A percentile compares a stretch with the other conserved stretches of the same genome.
phyloP scores from a whole-genome alignment of 2,888 invertebrate genomes.

The Timema podura region DNA sequence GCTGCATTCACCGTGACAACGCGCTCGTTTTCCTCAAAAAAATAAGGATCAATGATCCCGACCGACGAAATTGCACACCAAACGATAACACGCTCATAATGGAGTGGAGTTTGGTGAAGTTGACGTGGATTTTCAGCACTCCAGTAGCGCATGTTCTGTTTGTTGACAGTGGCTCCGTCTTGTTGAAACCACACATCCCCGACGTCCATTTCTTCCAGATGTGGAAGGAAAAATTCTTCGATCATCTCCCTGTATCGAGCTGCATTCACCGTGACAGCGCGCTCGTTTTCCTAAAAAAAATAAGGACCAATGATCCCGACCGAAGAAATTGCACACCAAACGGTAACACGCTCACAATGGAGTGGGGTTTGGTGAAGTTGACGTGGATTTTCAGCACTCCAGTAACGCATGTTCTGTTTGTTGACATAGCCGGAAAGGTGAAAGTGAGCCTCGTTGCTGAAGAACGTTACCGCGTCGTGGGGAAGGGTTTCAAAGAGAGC shows the following conservation, averaged over 20 bases:
- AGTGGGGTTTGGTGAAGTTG: slow-evolving; percentile 34
- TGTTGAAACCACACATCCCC: slow-evolving; percentile 24
- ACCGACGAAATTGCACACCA: slow-evolving; percentile 32
- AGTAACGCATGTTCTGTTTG: slow-evolving; percentile 43
- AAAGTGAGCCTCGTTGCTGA: slow-evolving; percentile 50
- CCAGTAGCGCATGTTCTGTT: slow-evolving; percentile 44
- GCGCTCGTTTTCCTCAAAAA: slow-evolving; percentile 36
- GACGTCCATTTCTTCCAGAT: slow-evolving; percentile 19
- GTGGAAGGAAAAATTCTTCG: slow-evolving; percentile 15
- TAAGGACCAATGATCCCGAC: slow-evolving; percentile 29
- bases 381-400: slow-evolving; percentile 32
- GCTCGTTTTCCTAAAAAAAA: slow-evolving; percentile 37
- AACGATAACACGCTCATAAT: slow-evolving; percentile 33
- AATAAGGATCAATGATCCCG: slow-evolving; percentile 33
- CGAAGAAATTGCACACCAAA: slow-evolving; percentile 33
- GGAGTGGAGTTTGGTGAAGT: slow-evolving; percentile 34
- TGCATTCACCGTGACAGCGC: slow-evolving; percentile 36
- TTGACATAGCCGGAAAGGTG: not conserved
- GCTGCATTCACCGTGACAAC: slow-evolving; percentile 36
- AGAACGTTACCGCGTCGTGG: slow-evolving; percentile 50
- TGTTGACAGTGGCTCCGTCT: slow-evolving; percentile 23
- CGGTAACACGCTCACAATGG: slow-evolving; percentile 33
- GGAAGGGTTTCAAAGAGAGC: slow-evolving; percentile 92
- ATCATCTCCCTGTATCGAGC: slow-evolving; percentile 36
- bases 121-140: slow-evolving; percentile 31